A percentile compares a stretch with the other conserved stretches of the same genome.
Conservation (phyloP, 2,888 invertebrate species). For the Lissonota sp. region DNA sequence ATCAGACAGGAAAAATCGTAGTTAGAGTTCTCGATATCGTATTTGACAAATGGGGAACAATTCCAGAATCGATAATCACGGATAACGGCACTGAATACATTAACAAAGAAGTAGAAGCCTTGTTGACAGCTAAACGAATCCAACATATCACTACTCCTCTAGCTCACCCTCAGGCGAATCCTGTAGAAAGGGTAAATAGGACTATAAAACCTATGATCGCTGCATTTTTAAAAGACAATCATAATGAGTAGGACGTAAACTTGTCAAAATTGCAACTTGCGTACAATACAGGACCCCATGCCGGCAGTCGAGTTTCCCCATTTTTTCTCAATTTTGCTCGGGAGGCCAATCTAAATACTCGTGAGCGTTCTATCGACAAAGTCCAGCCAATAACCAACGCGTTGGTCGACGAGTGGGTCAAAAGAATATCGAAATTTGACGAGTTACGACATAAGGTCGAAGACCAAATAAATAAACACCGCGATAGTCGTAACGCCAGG, state of each 20-base stretch:
- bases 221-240: slow-evolving; percentile 6
- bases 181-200: slow-evolving; percentile 5
- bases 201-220: background rate
- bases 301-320: too few species aligned
- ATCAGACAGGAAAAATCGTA: slow-evolving; percentile 17
- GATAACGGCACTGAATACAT: slow-evolving; percentile 25
- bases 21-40: slow-evolving; percentile 17
- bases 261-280: too few species aligned
- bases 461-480: background rate
- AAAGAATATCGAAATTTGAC: background rate
- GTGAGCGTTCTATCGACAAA: too few species aligned
- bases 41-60: slow-evolving; percentile 19
- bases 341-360: too few species aligned
- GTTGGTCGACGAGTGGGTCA: background rate
- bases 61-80: slow-evolving; percentile 1
- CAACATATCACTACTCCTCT: too few species aligned
- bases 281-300: background rate
- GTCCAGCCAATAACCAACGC: background rate
- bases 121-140: background rate
- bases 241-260: too few species aligned
- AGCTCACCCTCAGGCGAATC: background rate
- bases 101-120: slow-evolving; percentile 20
- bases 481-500: too few species aligned
- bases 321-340: too few species aligned
- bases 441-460: background rate